These are phyloP conservation scores for Encarsia formosa DNA, from an alignment of 2,888 invertebrate genomes.

Conservation along the genomic window DNA sequence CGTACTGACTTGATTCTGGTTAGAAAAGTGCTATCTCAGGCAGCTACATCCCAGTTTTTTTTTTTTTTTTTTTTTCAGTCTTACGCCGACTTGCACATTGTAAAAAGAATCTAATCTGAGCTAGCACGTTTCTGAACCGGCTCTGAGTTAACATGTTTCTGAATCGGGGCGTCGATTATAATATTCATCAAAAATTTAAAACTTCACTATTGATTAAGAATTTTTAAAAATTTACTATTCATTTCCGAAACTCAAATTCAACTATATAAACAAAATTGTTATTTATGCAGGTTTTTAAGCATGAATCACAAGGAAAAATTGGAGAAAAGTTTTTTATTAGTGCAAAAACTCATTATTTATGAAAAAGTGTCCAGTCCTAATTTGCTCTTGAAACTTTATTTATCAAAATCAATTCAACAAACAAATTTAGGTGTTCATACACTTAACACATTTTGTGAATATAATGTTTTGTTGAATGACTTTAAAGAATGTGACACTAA, in stretches of 20 bases:
- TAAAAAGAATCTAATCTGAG: too few relatives aligned
- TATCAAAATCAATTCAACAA: conserved; percentile 47
- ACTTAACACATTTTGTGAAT: conserved; percentile 44
- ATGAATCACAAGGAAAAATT: conserved; percentile 50
- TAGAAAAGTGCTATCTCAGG: too few relatives aligned
- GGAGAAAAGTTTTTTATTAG: conserved; percentile 46
- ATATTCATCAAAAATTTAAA: too few relatives aligned
- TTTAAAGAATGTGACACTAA: conserved; percentile 29
- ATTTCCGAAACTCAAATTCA: not conserved
- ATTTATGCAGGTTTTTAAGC: conserved; percentile 50
- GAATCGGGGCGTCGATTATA: too few relatives aligned
- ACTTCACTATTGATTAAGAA: too few relatives aligned
- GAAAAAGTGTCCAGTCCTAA: conserved; percentile 43
- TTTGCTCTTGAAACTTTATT: conserved; percentile 48
- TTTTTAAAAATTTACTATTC: not conserved
- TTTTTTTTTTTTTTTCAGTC: too few relatives aligned
- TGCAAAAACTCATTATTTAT: conserved; percentile 48
- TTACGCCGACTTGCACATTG: too few relatives aligned
- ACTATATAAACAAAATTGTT: not conserved
- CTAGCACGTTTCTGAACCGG: too few relatives aligned
- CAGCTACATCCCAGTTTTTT: too few relatives aligned
- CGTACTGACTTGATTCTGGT: too few relatives aligned
- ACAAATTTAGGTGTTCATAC: conserved; percentile 47
- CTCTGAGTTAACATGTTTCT: too few relatives aligned
- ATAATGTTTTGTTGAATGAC: conserved; percentile 40